Evolutionary conservation across 2,888 invertebrate genomes (phyloP).

Genomic region (Perizoma flavofasciatum): DNA sequence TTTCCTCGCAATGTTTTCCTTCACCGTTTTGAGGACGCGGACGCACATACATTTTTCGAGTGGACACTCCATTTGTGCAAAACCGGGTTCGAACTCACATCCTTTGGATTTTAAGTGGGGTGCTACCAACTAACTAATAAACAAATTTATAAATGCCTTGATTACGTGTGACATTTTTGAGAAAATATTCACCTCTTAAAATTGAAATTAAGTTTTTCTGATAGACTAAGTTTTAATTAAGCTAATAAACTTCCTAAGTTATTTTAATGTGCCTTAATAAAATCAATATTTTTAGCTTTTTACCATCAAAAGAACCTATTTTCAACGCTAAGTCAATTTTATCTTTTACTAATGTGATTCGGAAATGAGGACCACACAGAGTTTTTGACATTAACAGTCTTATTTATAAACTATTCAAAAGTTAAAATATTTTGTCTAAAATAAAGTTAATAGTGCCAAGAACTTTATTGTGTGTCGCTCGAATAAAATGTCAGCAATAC

Average conservation of each 20-base stretch:
- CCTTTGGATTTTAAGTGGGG: too few species aligned
- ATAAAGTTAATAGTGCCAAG: too few species aligned
- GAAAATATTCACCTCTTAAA: background rate
- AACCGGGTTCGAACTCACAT: too few species aligned
- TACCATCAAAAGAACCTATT: conserved; percentile 17
- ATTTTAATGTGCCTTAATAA: background rate
- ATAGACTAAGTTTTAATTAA: conserved; percentile 2
- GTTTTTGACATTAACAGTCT: background rate
- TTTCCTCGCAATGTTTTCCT: too few species aligned
- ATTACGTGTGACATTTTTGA: background rate
- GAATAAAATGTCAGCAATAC: too few species aligned
- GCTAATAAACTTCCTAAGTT: conserved; percentile 4
- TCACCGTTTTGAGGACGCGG: too few species aligned
- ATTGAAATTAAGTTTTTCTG: background rate
- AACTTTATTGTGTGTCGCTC: too few species aligned
- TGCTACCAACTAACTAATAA: too few species aligned
- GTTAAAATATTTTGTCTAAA: too few species aligned
- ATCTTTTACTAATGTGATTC: conserved; percentile 15
- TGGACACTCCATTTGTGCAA: too few species aligned
- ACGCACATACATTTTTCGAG: background rate
- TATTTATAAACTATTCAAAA: too few species aligned
- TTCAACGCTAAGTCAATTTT: conserved; percentile 2
- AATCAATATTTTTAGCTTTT: conserved; percentile 12
- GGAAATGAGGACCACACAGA: conserved; percentile 24
- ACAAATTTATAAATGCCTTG: background rate